Base-by-base conservation (phyloP, 2,888 invertebrate genomes). In the Cheilosia urbana region DNA sequence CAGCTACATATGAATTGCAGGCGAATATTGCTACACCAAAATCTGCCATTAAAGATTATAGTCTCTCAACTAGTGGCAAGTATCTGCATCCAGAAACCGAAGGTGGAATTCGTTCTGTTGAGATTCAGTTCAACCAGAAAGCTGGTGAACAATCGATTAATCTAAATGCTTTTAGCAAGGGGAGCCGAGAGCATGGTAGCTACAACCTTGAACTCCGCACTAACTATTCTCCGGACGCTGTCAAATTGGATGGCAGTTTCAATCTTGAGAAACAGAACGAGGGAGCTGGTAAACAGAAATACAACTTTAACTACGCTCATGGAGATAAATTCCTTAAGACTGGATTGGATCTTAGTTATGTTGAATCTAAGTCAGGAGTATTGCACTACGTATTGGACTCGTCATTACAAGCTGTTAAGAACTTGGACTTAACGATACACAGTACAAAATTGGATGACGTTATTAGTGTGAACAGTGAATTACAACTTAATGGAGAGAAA, bases 401-500 rank as follows among this genome's bases (percentile, higher is more conserved):
- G 0, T 93, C 94, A 2, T 90, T 92, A 34, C 94, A 94, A 47
- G 91, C 93, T 1, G 89, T 93, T 21, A 94, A 94, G 90, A 93
- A 72, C 42, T 89, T 94, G 1, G 93, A 93, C 27, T 40, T 95
- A 3, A 89, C 90, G 21, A 90, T 95, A 0, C 90, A 93, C 45
- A 92, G 80, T 0, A 77, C 88, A 6, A 88, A 90, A 19, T 11
- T 79, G 0, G 92, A 92, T 0, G 93, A 93, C 69, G 92, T 92
- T 0, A 92, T 93, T 88, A 90, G 89, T 15, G 88, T 92, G 0
- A 90, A 90, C 9, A 87, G 93, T 1, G 89, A 92, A 6, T 88
- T 95, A 0, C 93, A 93, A 4, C 93, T 93, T 0, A 94, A 95
- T 78, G 94, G 94, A 0, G 93, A 94, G 47, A 93, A 94, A 6